Base-by-base conservation (phyloP, 1,140 invertebrate genomes). In the Aphelenchoides avenae region DNA sequence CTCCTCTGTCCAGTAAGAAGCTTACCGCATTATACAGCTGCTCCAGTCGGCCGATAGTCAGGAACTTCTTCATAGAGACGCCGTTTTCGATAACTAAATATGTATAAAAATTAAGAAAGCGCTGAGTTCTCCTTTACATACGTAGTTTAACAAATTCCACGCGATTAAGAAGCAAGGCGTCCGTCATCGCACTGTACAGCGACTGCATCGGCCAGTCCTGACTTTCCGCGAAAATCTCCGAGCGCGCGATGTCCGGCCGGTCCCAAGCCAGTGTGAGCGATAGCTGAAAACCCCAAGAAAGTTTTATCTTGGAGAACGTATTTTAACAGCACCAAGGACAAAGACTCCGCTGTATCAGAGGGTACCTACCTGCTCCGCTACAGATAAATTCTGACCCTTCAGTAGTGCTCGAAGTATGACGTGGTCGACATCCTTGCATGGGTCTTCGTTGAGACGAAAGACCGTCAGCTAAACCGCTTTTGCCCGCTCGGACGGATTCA, bases 151-250 rank as follows among this genome's bases (percentile, higher is more conserved):
- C 92, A 82, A 97, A 97, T 79, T 96, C 91, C 68, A 95, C 90
- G 44, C 91, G 82, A 79, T 96, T 89, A 78, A 92, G 89, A 71
- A 94, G 88, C 31, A 98, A 80, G 1, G 92, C 92, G 79, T 97
- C 91, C 88, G 95, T 92, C 92, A 97, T 97, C 3, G 91, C 89
- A 77, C 93, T 88, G 70, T 95, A 89, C 39, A 96, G 79, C 11
- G 89, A 30, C 65, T 41, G 53, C 54, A 61, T 2, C 9, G 9
- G 59, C 60, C 66, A 33, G 24, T 66, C 64, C 22, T 52, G 60
- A 15, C 91, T 89, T 71, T 93, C 91, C 42, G 91, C 85, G 79
- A 97, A 96, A 73, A 96, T 91, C 80, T 96, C 91, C 18, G 58
- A 63, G 27, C 87, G 81, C 1, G 92, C 93, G 61, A 97, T 93